Base-by-base conservation (phyloP, 2,113 vertebrate species). In the Heloderma charlesbogerti region DNA sequence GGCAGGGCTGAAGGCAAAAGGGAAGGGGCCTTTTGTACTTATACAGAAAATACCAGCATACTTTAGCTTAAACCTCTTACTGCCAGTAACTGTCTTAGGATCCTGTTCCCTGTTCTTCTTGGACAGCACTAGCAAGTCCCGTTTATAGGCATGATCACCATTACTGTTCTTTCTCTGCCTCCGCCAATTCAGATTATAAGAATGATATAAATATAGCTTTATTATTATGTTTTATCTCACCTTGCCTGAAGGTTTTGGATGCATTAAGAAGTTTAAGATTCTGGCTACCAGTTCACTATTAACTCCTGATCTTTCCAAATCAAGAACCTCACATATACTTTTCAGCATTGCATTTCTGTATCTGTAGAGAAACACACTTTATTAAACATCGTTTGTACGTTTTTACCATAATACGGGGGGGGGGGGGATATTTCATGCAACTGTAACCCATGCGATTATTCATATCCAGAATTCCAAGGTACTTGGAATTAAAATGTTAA, bases 191-290 rank as follows among this genome's bases (percentile, higher is more conserved):
- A 66, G 3, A 69, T 88, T 3, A 85, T 5, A 93, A 83, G 13
- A 48, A 63, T 0, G 69, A 57, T 40, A 2, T 43, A 75, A 93
- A 16, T 0, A 0, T 27, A 93, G 87, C 3, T 83, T 92, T 18
- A 57, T 60, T 37, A 60, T 66, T 66, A 69, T 48, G 13, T 10
- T 4, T 54, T 37, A 87, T 57, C 96, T 97, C 93, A 99, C 99
- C 98, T 99, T 99, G 82, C 99, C 99, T 22, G 98, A 99, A 96
- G 98, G 98, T 84, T 98, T 99, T 6, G 99, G 99, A 20, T 98
- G 95, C 92, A 98, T 96, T 88, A 99, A 97, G 92, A 99, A 99
- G 37, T 95, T 98, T 94, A 99, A 95, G 95, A 99, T 99, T 95
- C 98, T 97, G 81, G 99, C 98, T 72, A 99, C 97, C 3, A 99